Percentiles rank a stretch among this genome's conserved stretches.
Evolutionary conservation across 2,888 invertebrate species (phyloP).

Genomic region (Noctua janthe): DNA sequence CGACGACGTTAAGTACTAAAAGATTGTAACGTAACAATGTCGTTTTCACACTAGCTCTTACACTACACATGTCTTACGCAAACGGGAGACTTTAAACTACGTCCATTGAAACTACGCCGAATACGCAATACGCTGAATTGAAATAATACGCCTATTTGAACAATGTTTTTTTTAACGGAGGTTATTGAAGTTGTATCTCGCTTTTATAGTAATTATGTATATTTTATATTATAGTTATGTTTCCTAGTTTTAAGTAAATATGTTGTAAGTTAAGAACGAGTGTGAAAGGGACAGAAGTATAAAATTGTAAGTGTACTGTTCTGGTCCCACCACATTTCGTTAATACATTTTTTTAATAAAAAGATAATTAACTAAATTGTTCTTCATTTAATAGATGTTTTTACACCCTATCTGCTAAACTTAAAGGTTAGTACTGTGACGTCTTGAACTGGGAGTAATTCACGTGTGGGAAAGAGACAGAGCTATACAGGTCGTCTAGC

Average conservation of each 20-base stretch:
- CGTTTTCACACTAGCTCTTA: conserved; percentile 55
- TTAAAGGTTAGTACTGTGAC: not conserved
- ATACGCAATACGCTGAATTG: conserved; percentile 20
- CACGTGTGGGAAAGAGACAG: too few relatives aligned
- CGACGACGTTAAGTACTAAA: conserved; percentile 1
- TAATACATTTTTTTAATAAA: conserved; percentile 45
- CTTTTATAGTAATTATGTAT: not conserved
- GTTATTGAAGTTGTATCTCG: conserved; percentile 8
- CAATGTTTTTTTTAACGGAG: not conserved
- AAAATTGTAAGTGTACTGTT: conserved; percentile 61
- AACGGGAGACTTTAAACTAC: conserved; percentile 28
- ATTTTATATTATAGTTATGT: conserved; percentile 3
- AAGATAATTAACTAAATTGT: not conserved
- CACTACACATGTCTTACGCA: conserved; percentile 53
- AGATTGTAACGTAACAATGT: conserved; percentile 30
- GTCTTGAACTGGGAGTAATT: too few relatives aligned
- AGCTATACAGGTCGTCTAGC: too few relatives aligned
- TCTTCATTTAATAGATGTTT: not conserved
- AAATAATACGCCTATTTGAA: conserved; percentile 36
- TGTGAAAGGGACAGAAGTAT: conserved; percentile 47
- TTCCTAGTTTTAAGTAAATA: conserved; percentile 33
- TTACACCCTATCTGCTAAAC: not conserved
- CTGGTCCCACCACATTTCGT: conserved; percentile 61
- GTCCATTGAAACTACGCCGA: conserved; percentile 16
- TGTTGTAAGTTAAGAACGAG: conserved; percentile 30